A percentile compares a stretch with the other conserved stretches of the same genome.
Evolutionary conservation across 2,888 invertebrate genomes (phyloP).

Genomic region (Mantis religiosa): DNA sequence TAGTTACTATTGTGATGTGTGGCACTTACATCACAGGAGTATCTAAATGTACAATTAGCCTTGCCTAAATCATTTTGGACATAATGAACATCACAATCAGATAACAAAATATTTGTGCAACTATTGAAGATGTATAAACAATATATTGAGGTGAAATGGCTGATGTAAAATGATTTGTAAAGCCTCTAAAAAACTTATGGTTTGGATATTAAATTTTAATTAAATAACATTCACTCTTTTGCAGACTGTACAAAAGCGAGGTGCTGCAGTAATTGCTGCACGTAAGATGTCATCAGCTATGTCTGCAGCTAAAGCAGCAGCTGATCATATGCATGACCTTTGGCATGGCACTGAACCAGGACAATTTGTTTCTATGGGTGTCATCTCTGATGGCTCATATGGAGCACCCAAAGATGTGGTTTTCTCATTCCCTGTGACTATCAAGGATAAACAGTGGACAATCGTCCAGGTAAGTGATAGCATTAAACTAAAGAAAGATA

Average conservation of each 20-base stretch:
- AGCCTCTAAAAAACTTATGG: too few species aligned
- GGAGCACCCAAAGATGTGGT: constrained; percentile 84
- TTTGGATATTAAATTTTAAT: background rate
- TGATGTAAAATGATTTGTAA: too few species aligned
- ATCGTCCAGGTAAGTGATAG: constrained; percentile 62
- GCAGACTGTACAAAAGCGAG: constrained; percentile 90
- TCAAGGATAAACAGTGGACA: constrained; percentile 74
- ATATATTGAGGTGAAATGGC: too few species aligned
- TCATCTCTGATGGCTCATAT: constrained; percentile 93
- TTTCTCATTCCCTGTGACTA: constrained; percentile 92
- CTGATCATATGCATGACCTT: constrained; percentile 97
- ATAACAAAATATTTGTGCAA: too few species aligned
- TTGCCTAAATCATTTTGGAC: too few species aligned
- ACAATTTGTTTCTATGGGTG: constrained; percentile 92
- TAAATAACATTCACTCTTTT: background rate
- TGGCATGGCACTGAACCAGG: constrained; percentile 78
- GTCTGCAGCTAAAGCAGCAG: constrained; percentile 98
- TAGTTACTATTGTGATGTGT: too few species aligned
- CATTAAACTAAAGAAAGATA: background rate
- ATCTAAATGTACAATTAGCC: too few species aligned
- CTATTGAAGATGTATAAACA: too few species aligned
- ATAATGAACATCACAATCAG: too few species aligned
- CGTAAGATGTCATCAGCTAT: constrained; percentile 98
- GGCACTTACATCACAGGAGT: too few species aligned
- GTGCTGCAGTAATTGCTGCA: constrained; percentile 94